phyloP scores from a whole-genome alignment of 2,113 vertebrate genomes.

The Nicator chloris region DNA sequence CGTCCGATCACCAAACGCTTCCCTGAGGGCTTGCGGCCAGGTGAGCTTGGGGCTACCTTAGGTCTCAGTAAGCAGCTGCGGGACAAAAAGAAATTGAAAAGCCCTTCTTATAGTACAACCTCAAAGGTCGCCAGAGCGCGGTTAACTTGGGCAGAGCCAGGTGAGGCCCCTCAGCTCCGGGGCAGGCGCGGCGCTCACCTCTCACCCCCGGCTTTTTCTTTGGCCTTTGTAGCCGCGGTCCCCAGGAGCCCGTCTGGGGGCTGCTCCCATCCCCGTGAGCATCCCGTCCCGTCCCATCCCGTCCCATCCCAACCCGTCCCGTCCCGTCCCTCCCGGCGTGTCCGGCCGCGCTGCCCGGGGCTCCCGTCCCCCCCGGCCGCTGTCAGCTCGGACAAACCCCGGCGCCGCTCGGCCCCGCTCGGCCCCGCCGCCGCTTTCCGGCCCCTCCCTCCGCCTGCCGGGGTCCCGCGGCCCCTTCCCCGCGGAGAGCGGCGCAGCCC shows the following conservation, averaged over 20 bases:
- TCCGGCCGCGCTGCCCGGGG: background rate
- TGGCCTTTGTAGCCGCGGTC: background rate
- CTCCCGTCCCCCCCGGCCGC: background rate
- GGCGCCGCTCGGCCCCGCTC: background rate
- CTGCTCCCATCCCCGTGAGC: background rate
- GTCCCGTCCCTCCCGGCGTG: background rate
- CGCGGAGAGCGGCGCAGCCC: background rate
- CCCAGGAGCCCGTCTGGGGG: background rate
- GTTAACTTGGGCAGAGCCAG: background rate
- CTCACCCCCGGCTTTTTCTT: background rate
- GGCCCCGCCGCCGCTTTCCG: conserved; percentile 36
- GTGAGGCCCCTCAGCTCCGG: background rate
- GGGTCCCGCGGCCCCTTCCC: conserved; percentile 11
- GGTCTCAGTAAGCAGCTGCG: background rate
- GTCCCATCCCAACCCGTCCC: background rate
- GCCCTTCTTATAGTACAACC: rapidly evolving
- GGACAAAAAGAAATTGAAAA: background rate
- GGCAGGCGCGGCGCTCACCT: background rate
- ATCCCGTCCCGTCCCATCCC: background rate
- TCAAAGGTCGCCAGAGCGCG: background rate
- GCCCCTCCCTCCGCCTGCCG: conserved; percentile 68
- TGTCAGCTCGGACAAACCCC: background rate
- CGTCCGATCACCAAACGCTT: background rate
- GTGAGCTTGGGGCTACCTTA: background rate
- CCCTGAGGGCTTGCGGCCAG: rapidly evolving